Base-by-base conservation (phyloP, 2,797 vertebrate species). In the Cottoperca gobio region DNA sequence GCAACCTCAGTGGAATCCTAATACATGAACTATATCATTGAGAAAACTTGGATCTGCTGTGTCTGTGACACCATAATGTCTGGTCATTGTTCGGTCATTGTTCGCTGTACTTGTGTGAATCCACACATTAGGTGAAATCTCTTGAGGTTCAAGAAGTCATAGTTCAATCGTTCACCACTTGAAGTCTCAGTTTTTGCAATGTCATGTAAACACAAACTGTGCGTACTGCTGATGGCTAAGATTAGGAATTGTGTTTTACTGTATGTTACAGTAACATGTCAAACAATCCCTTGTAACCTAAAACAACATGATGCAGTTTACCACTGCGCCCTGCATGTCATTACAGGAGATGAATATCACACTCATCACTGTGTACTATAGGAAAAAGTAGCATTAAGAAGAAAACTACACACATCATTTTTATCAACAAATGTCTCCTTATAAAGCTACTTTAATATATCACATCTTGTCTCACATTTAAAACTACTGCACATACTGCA, bases 21-120 rank as follows among this genome's bases (percentile, higher is more conserved):
- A 66, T 57, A 17, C 49, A 46, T 64, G 10, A 70, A 61, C 9
- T 60, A 3, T 54, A 31, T 54, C 16, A 52, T 3, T 45, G 11
- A 49, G 53, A 72, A 16, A 45, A 31, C 65, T 63, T 69, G 46
- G n/a, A 55, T 53, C 61, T 40, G 72, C 52, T 35, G 9, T 16
- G 43, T 45, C 33, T 10, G 5, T 35, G 42, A 24, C 14, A 50
- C 13, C 40, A 17, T 8, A 19, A 62, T 26, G 16, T 59, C 58
- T 63, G 39, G 23, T 43, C 9, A 58, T 7, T 26, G 9, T 50
- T n/a, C n/a, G n/a, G n/a, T n/a, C n/a, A n/a, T n/a, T n/a, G n/a
- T n/a, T 65, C 11, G 6, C 11, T 61, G 12, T 59, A 46, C 37
- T 53, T 55, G n/a, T 3, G 3, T 48, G 31, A 62, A 72, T 46